Base-by-base conservation (phyloP, 2,888 invertebrate genomes). In the Leptinotarsa rubiginosa region DNA sequence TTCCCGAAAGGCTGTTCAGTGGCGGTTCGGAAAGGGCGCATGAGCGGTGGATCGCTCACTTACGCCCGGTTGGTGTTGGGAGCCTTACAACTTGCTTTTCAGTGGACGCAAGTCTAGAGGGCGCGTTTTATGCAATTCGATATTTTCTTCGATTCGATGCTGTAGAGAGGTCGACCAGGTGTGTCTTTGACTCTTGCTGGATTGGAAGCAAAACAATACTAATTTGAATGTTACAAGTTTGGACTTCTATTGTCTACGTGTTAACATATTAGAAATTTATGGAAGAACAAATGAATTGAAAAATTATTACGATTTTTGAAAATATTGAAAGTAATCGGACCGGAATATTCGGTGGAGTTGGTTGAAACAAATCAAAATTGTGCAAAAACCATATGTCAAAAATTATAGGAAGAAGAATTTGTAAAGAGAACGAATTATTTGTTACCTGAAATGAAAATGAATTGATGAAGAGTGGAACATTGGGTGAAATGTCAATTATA, bases 51-150 rank as follows among this genome's bases (percentile, higher is more conserved):
- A 69, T 56, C 31, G n/a, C 50, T 56, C 56, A 18, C 4, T 25
- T 52, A 52, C 50, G 18, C 22, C 56, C 56, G 18, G 56, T 20
- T 18, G 56, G 56, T 56, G 18, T 56, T 31, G 50, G 16, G 31
- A 16, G 16, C 31, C 10, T 31, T 50, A 16, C 68, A 15, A 41
- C 18, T 13, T 25, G 54, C 20, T 52, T 31, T 41, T n/a, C 56
- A 13, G 56, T n/a, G 56, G 56, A 41, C 41, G 41, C 22, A 56
- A 25, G 56, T 56, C 56, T 47, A 56, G 54, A 69, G 68, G 54
- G 62, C 68, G 68, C 68, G 68, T 69, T 69, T 69, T 47, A 69
- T 69, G 68, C 68, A 41, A 56, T 69, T 69, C 56, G 68, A 69
- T 69, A 41, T 56, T 25, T 18, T 62, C 56, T 56, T 56, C 56